These are phyloP conservation scores for Nipponia nippon DNA, from an alignment of 2,113 vertebrate genomes.

Conservation along the genomic window DNA sequence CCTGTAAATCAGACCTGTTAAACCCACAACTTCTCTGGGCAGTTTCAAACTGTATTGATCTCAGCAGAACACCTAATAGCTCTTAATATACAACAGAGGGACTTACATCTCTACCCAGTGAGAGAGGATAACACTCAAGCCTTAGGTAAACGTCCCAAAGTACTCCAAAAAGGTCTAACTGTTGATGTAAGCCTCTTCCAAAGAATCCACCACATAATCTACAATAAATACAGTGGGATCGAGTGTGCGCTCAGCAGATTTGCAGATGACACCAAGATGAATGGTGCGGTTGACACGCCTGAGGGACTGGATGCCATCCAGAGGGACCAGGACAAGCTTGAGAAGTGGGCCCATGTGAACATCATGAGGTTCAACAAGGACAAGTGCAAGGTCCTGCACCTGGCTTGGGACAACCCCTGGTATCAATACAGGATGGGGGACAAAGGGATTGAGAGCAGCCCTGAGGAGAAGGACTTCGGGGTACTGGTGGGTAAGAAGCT, in stretches of 20 bases:
- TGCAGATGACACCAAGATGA: neutral
- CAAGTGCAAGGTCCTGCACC: neutral
- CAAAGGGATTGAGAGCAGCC: neutral
- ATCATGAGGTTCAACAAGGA: neutral
- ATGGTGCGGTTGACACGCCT: neutral
- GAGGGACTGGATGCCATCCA: neutral
- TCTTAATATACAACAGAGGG: neutral
- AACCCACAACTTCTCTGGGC: neutral
- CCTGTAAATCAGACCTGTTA: neutral
- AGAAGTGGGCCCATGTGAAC: neutral
- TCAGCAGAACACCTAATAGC: neutral
- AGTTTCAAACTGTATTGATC: neutral
- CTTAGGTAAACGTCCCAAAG: neutral
- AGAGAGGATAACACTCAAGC: neutral
- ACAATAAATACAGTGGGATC: neutral
- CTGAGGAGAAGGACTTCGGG: neutral
- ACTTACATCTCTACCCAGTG: neutral
- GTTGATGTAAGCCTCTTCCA: neutral
- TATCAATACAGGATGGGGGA: neutral
- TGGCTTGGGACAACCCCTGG: fast-evolving
- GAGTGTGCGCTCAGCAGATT: neutral
- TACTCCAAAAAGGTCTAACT: neutral
- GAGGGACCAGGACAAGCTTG: neutral
- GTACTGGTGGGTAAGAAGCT: neutral
- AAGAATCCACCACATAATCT: neutral